These are phyloP conservation scores for Leptarthrus brevirostris DNA, from an alignment of 2,888 invertebrate genomes.

Conservation along the genomic window DNA sequence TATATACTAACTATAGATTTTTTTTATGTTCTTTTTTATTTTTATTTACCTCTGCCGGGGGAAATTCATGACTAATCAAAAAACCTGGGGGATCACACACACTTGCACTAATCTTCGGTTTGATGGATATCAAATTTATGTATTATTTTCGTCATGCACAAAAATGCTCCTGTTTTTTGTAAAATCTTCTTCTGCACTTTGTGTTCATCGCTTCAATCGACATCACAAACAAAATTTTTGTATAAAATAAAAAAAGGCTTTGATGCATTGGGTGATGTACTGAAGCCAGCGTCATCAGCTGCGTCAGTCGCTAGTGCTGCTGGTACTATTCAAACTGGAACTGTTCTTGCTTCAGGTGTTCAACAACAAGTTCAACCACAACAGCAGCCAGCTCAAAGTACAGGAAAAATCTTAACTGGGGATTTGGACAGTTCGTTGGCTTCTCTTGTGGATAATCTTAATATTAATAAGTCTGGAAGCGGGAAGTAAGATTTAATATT, in stretches of 20 bases:
- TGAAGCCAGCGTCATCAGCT: slow-evolving; percentile 71
- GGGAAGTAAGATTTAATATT: slow-evolving; percentile 75
- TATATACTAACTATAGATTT: slow-evolving; percentile 36
- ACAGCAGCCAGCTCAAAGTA: slow-evolving; percentile 66
- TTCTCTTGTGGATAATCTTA: slow-evolving; percentile 91
- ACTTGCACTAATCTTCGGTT: slow-evolving; percentile 46
- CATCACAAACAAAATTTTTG: slow-evolving; percentile 50
- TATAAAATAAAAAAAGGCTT: slow-evolving; percentile 69
- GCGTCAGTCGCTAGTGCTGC: slow-evolving; percentile 56
- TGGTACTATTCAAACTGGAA: slow-evolving; percentile 59
- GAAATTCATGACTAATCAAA: slow-evolving; percentile 34
- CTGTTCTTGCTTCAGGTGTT: slow-evolving; percentile 57
- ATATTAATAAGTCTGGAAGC: slow-evolving; percentile 79
- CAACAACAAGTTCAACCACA: slow-evolving; percentile 64
- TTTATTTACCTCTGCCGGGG: slow-evolving; percentile 41
- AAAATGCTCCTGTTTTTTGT: slow-evolving; percentile 21
- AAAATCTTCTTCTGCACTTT: slow-evolving; percentile 41
- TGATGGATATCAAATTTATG: slow-evolving; percentile 35
- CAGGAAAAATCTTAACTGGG: slow-evolving; percentile 85
- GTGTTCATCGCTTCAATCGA: slow-evolving; percentile 47
- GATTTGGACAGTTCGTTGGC: slow-evolving; percentile 95
- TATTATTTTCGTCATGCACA: slow-evolving; percentile 46
- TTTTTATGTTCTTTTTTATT: slow-evolving; percentile 35
- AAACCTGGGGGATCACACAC: slow-evolving; percentile 25
- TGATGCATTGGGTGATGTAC: slow-evolving; percentile 79